Evolutionary conservation across 2,797 vertebrate genomes (phyloP), one percentile per base, ranked within the genome.

Genomic region (Echiichthys vipera): DNA sequence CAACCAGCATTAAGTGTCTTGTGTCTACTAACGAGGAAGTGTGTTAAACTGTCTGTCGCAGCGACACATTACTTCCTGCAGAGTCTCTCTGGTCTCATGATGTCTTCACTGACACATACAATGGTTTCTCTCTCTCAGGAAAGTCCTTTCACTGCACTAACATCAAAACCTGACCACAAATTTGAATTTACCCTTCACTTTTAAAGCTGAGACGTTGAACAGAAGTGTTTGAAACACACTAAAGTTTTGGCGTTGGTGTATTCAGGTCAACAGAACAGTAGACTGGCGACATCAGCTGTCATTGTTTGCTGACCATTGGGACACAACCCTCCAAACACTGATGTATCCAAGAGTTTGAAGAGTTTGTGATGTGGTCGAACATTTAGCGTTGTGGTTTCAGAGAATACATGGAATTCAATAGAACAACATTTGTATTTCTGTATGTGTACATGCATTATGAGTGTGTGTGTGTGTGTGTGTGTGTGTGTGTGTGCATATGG

Each of bases 321-420:
- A 37, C 32, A 37, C 32, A 36, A 54, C 22, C 22, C n/a, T 53
- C 25, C 32, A 17, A 10, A 36, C 17, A 20, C 45, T 5, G 27
- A 59, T 5, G 40, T 6, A 34, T 53, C 67, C 36, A 13, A n/a
- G n/a, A n/a, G n/a, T n/a, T 0, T 17, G 13, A 15, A 29, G 37
- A 5, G 15, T 45, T 11, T 66, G 46, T 75, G 67, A 71, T 83
- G 54, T 69, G 71, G 42, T 78, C 11, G 1, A 1, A 20, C 18
- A 17, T 71, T 76, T 47, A 63, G 17, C 49, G 62, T 40, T 7
- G 1, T 24, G 18, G 59, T 65, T 71, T 57, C n/a, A 47, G 7
- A 49, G 39, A 25, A 36, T 18, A 20, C 17, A 30, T 32, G 27
- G 30, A 63, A 70, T 67, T 53, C 56, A 62, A 47, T 18, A 53